Conservation (phyloP, 1,140 invertebrate species). For the Ridgeia piscesae region DNA sequence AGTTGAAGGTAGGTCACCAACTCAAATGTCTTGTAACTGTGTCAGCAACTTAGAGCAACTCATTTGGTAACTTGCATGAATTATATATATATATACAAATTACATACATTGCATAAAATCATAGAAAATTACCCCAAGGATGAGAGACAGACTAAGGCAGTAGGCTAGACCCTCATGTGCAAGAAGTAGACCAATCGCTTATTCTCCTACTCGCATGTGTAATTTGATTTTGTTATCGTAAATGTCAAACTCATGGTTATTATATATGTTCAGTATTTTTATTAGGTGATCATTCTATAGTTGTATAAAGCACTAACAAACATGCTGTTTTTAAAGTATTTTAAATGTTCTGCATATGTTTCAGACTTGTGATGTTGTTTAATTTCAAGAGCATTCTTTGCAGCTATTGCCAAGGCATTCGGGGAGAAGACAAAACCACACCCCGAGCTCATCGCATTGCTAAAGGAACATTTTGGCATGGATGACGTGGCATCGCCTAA, state of each 20-base stretch:
- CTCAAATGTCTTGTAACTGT: background rate
- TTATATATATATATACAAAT: no score
- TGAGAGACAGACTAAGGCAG: no score
- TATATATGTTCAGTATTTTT: background rate
- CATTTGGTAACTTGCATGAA: no score
- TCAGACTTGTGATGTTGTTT: background rate
- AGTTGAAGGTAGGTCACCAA: slow-evolving; percentile 64
- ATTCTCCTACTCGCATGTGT: no score
- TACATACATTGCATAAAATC: no score
- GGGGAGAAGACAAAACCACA: slow-evolving; percentile 64
- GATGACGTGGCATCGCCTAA: slow-evolving; percentile 57
- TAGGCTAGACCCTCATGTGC: no score
- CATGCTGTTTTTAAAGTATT: background rate
- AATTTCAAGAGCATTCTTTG: slow-evolving; percentile 48
- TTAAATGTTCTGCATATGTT: background rate
- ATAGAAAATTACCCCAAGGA: no score
- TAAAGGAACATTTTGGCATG: slow-evolving; percentile 57
- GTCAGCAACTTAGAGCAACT: background rate
- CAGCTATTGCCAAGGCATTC: slow-evolving; percentile 74
- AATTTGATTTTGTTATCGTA: no score
- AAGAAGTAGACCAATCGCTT: no score
- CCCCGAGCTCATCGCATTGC: slow-evolving; percentile 65
- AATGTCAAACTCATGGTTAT: no score
- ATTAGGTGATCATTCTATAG: background rate
- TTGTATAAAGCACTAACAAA: background rate